A percentile compares a stretch with the other conserved stretches of the same genome.
phyloP scores from a whole-genome alignment of 2,888 invertebrate species.

The Caenorhabditis auriculariae region DNA sequence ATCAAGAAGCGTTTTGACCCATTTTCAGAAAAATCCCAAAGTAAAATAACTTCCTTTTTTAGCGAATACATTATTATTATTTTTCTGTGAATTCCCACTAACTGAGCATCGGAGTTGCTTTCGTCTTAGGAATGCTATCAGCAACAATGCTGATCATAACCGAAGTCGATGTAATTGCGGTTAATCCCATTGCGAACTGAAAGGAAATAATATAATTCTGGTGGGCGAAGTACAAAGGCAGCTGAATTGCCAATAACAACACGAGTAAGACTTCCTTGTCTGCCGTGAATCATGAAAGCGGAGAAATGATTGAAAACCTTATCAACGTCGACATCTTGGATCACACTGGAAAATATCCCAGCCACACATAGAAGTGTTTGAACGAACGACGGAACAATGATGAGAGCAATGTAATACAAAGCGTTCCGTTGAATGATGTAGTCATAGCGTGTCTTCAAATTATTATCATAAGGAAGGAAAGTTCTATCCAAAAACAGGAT shows the following conservation, averaged over 20 bases:
- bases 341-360: conserved; percentile 6
- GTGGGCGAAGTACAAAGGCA: background rate
- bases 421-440: too few species aligned
- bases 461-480: too few species aligned
- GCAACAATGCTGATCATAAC: conserved; percentile 8
- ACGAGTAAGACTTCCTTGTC: background rate
- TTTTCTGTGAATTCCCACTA: too few species aligned
- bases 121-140: conserved; percentile 9
- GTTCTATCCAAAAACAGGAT: too few species aligned
- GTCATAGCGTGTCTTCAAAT: too few species aligned
- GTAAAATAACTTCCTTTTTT: too few species aligned
- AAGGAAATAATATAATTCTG: background rate
- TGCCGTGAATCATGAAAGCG: background rate
- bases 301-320: conserved; percentile 7
- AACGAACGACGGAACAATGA: conserved; percentile 9
- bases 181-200: conserved; percentile 11
- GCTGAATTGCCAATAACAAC: background rate
- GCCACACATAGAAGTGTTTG: conserved; percentile 8
- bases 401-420: conserved; percentile 6
- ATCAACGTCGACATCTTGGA: conserved; percentile 4
- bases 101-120: conserved; percentile 5
- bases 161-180: conserved; percentile 6
- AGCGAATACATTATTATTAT: too few species aligned
- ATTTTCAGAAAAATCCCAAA: too few species aligned
- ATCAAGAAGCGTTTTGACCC: too few species aligned